phyloP scores from a whole-genome alignment of 2,797 vertebrate species.

The Rhinogobio ventralis region DNA sequence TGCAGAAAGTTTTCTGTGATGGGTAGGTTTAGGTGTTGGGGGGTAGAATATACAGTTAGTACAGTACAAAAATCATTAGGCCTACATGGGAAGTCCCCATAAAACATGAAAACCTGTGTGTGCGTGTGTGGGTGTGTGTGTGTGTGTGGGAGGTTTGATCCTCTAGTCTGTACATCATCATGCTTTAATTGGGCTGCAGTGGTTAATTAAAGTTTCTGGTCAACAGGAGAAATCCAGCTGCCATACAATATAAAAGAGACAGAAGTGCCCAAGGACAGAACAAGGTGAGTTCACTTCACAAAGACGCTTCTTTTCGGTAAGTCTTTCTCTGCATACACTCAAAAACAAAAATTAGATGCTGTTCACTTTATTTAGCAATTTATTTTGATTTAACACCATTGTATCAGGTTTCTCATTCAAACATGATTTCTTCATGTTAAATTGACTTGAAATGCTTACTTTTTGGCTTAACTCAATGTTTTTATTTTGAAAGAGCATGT shows the following conservation, averaged over 20 bases:
- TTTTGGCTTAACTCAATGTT: too few species aligned
- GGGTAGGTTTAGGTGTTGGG: not conserved
- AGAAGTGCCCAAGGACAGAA: slow-evolving; percentile 11
- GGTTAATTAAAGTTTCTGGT: slow-evolving; percentile 57
- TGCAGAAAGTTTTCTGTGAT: not conserved
- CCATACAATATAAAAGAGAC: slow-evolving; percentile 52
- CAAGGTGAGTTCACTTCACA: not conserved
- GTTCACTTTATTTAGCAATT: not conserved
- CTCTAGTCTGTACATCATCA: slow-evolving; percentile 51
- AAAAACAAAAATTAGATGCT: not conserved
- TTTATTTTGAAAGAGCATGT: too few species aligned
- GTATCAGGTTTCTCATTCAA: not conserved
- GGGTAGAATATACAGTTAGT: not conserved
- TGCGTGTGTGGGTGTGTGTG: slow-evolving; percentile 34
- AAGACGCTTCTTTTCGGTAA: slow-evolving; percentile 48
- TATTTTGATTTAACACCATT: not conserved
- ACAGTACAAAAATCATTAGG: not conserved
- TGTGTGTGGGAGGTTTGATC: slow-evolving; percentile 52
- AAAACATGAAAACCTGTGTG: not conserved
- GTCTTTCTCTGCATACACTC: not conserved
- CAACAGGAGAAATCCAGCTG: slow-evolving; percentile 60
- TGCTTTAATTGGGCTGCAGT: slow-evolving; percentile 58
- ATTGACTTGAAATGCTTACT: not conserved
- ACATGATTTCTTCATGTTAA: not conserved
- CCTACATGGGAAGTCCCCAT: not conserved